Conservation (phyloP, 1,140 invertebrate genomes). For the Brachionus sp. region DNA sequence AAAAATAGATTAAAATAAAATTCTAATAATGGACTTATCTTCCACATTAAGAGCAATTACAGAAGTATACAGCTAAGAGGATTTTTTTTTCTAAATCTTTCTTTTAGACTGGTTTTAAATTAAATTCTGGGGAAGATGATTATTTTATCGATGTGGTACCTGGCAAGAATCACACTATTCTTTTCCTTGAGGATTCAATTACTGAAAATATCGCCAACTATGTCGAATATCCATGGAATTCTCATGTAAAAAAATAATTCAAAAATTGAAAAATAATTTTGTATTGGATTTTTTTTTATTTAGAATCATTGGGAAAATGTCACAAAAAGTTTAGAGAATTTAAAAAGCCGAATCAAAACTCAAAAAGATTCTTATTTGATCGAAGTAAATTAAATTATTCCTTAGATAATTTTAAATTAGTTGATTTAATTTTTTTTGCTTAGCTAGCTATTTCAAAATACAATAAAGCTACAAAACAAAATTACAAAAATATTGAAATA, state of each 20-base stretch:
- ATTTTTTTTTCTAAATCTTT: background rate
- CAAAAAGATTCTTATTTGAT: background rate
- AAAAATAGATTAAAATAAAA: background rate
- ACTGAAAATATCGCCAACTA: background rate
- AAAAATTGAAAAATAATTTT: background rate
- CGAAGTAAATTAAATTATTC: background rate
- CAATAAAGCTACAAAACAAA: background rate
- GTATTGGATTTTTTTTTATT: too few relatives aligned
- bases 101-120: background rate
- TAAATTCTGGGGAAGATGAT: background rate
- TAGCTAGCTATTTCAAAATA: background rate
- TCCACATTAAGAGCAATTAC: background rate
- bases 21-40: background rate
- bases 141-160: background rate
- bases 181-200: background rate
- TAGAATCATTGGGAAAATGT: background rate
- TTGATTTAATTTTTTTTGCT: background rate
- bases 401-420: background rate
- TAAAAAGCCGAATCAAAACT: background rate
- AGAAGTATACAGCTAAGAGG: too few relatives aligned
- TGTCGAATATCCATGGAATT: background rate
- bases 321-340: background rate
- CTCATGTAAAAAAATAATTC: background rate
- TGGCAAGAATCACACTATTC: background rate
- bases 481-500: background rate